Evolutionary conservation across 1,140 invertebrate genomes (phyloP), one percentile per base, ranked within the genome.

Genomic region (Ips nitidus): DNA sequence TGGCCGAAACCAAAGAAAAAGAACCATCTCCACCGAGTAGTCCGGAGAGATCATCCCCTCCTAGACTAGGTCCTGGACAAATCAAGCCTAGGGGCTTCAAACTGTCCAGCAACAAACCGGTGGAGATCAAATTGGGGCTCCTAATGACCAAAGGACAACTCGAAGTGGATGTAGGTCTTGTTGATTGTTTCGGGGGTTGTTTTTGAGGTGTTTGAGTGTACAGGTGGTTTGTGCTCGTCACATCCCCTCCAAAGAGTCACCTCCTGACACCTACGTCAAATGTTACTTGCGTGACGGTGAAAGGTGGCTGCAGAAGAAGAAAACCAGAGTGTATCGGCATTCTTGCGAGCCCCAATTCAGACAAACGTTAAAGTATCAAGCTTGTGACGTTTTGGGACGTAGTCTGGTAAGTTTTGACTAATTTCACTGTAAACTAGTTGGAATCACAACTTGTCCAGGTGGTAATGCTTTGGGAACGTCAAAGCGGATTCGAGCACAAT

Each of bases 211-310:
- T 2, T 39, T 38, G 3, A 60, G 2, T 22, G 55, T 22, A 22
- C 7, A 69, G 69, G 62, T 70, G 5, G 79, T 84, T 56, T 81
- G 81, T 61, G 84, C 83, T 5, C 78, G 82, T 41, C 83, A 85
- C 67, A 84, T 86, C 67, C 76, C 82, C 7, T 77, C 80, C 37
- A 81, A 80, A 52, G 84, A 85, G 56, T 81, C 80, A 22, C 82
- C 81, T 57, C 81, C 86, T 84, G 94, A 97, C 78, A 96, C 94
- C 2, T 98, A 97, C 82, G 94, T 97, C 57, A 97, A 97, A 82
- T 96, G 93, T 56, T 97, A 96, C 79, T 83, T 98, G 41, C 88
- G 93, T 41, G 93, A 95, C 75, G 92, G 92, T 41, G 91, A 93
- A 57, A 88, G 91, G 71, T 90, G 91, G 86, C 82, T 95, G 60